Base-by-base conservation (phyloP, 2,797 vertebrate genomes). In the Zenarchopterus dispar region DNA sequence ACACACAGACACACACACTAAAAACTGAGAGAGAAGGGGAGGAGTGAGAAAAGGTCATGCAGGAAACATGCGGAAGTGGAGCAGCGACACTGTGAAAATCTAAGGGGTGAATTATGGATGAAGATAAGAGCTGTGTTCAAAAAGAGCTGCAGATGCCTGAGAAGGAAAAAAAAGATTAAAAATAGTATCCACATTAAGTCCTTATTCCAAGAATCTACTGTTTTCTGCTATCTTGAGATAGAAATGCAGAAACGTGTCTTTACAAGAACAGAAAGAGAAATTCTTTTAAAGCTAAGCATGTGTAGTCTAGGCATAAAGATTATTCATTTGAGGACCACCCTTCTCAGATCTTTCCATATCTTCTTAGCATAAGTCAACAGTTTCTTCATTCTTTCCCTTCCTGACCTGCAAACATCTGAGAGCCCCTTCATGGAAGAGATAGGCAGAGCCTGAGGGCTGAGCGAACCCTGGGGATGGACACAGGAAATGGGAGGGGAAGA, bases 31-130 rank as follows among this genome's bases (percentile, higher is more conserved):
- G 43, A 24, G 43, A 64, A 33, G 11, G 67, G 76, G 73, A 69
- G 66, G 70, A 75, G 60, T 44, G 57, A 73, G 67, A 56, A 75
- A 80, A 77, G 80, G 81, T 88, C 78, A 82, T 4, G 11, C 31
- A 70, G 73, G 68, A 89, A 86, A 73, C 71, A 87, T 67, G 84
- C 67, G 68, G 86, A 85, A 91, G 78, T 45, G 62, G 59, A 74
- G 62, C 64, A 65, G 77, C 57, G 66, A 62, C 19, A 11, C 55
- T 54, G 60, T 3, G 26, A 76, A 75, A 82, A 82, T 62, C 53
- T 68, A 51, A 55, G 21, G 56, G 70, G 88, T 89, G 79, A 91
- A 89, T 89, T 87, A 84, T 89, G 65, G 72, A 92, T 84, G 77
- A 43, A 50, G 82, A 84, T 19, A 67, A 77, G 68, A 78, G 50